These are phyloP conservation scores for Nyleta sp. DNA, from an alignment of 2,888 invertebrate genomes.

Conservation along the genomic window DNA sequence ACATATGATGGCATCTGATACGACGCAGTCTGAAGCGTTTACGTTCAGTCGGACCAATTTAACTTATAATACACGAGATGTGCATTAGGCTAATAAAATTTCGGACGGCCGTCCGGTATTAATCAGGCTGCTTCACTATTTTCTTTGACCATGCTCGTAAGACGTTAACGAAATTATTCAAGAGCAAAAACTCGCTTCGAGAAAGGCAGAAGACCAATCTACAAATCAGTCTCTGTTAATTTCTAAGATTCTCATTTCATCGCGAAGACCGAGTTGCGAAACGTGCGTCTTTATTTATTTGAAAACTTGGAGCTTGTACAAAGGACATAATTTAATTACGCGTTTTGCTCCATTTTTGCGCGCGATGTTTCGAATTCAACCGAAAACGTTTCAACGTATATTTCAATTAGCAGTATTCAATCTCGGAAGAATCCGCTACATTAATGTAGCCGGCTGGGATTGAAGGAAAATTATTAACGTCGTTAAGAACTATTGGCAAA, in stretches of 20 bases:
- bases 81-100: constrained; percentile 39
- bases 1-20: constrained; percentile 44
- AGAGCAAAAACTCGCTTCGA: not conserved
- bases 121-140: constrained; percentile 4
- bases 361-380: too few species aligned
- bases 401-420: too few species aligned
- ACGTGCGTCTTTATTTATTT: not conserved
- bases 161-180: constrained; percentile 24
- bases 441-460: constrained; percentile 11
- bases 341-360: too few species aligned
- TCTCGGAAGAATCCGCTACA: too few species aligned
- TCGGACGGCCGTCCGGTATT: not conserved
- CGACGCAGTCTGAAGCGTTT: constrained; percentile 18
- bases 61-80: constrained; percentile 38
- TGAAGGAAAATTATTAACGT: constrained; percentile 9
- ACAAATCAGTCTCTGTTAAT: not conserved
- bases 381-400: too few species aligned
- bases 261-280: not conserved
- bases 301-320: not conserved
- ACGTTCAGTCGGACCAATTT: constrained; percentile 37
- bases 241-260: not conserved
- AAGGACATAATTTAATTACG: too few species aligned
- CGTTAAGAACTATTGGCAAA: not conserved
- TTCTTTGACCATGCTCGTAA: constrained; percentile 28
- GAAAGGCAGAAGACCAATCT: not conserved